Conservation (phyloP, 2,113 vertebrate species). For the Lophura nycthemera region DNA sequence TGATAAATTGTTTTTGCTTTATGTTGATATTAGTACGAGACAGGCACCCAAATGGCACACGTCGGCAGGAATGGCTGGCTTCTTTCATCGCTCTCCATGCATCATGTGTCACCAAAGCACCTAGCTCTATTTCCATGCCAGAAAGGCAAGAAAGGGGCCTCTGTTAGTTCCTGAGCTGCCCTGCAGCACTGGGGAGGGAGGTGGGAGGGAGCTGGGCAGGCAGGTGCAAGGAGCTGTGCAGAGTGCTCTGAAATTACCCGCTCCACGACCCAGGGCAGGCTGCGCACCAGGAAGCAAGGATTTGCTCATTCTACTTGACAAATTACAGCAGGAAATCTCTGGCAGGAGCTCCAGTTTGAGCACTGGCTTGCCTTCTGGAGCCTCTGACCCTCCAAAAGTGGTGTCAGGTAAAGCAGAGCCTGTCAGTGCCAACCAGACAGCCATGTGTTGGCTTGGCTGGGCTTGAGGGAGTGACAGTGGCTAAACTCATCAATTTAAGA, state of each 20-base stretch:
- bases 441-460: background rate
- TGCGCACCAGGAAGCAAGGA: background rate
- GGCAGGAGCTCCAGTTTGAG: background rate
- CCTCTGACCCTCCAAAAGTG: background rate
- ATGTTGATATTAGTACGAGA: conserved; percentile 39
- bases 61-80: conserved; percentile 18
- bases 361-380: background rate
- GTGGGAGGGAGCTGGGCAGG: background rate
- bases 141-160: conserved; percentile 30
- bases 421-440: accelerated
- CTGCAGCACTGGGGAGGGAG: background rate
- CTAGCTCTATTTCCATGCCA: conserved; percentile 46
- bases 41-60: background rate
- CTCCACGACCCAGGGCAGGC: background rate
- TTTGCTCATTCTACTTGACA: background rate
- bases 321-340: background rate
- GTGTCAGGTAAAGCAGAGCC: background rate
- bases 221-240: background rate
- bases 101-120: conserved; percentile 6
- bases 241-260: background rate
- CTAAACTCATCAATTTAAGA: background rate
- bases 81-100: background rate
- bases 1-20: conserved; percentile 25
- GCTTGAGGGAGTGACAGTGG: background rate
- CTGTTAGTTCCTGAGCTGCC: background rate